Evolutionary conservation across 1,140 invertebrate species (phyloP), one percentile per base, ranked within the genome.

Genomic region (Phenacoccus solenopsis): DNA sequence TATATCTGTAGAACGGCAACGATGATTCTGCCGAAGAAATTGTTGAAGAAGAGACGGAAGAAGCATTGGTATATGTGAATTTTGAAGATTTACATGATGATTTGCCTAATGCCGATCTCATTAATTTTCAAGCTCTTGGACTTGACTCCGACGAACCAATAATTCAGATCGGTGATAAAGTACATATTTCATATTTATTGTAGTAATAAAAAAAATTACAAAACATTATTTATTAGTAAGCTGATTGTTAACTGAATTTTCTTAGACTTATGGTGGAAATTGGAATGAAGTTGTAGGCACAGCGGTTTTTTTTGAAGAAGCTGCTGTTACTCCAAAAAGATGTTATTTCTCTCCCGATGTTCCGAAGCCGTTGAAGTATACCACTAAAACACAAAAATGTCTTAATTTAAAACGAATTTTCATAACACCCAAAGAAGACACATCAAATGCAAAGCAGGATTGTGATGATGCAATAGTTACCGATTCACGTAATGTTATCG

Each of bases 351-450:
- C 74, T 69, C 64, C 32, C 9, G 68, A 74, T 35, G 49, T 21
- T 7, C 56, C 71, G 13, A 16, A 32, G 28, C 57, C 28, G 3
- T 32, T 74, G 16, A 72, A 74, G 13, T 74, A 74, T 64, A 22
- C 38, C 10, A 67, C 56, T 69, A 70, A 72, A 49, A 75, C 75
- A 27, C 32, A 71, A 7, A 74, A 75, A 70, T 22, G 61, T 16
- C 70, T 75, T 30, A 32, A 72, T 21, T 69, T 75, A 68, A 73
- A 73, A 28, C 68, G 75, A 57, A 68, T 74, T 21, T 74, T 75
- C 28, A 67, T 75, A 1, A 73, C 73, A 20, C 30, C 61, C 12
- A 75, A 74, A 59, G 59, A 61, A 84, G 71, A 49, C 38, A n/a
- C 16, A 16, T 3, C 38, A n/a, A 49, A 49, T 49, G 20, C 3